phyloP scores from a whole-genome alignment of 2,113 vertebrate genomes.

The Pseudorasbora parva region DNA sequence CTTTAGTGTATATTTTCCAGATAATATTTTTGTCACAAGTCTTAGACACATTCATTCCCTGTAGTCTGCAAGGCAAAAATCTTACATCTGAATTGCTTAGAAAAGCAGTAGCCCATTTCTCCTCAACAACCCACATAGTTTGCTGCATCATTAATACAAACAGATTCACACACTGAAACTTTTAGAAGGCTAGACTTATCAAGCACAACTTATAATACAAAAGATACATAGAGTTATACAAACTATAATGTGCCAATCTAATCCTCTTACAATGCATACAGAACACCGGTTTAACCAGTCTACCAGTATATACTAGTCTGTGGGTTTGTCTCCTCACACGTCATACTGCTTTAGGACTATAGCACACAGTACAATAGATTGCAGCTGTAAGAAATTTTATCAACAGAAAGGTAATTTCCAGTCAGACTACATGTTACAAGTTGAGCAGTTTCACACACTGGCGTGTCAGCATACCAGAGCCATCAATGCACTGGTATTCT shows the following conservation, averaged over 20 bases:
- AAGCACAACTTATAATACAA: background rate
- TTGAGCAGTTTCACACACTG: slow-evolving; percentile 23
- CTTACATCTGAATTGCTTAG: background rate
- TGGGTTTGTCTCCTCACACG: background rate
- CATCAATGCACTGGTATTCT: slow-evolving; percentile 5
- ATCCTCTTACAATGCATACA: background rate
- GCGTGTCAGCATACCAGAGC: slow-evolving; percentile 61
- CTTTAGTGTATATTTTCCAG: background rate
- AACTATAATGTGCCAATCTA: background rate
- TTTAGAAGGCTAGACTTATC: background rate
- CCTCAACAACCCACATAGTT: background rate
- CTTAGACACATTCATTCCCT: background rate
- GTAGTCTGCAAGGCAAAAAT: background rate
- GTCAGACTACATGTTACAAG: background rate
- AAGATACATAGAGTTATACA: background rate
- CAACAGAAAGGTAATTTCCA: slow-evolving; percentile 18
- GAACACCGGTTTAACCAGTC: background rate
- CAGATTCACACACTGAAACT: background rate
- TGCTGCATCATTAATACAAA: background rate
- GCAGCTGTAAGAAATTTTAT: background rate
- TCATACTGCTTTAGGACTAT: background rate
- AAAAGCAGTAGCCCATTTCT: background rate
- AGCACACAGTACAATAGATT: background rate
- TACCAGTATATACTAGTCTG: background rate
- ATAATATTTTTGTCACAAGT: background rate